phyloP scores from a whole-genome alignment of 1,140 invertebrate genomes.

The Hylyphantes graminicola region DNA sequence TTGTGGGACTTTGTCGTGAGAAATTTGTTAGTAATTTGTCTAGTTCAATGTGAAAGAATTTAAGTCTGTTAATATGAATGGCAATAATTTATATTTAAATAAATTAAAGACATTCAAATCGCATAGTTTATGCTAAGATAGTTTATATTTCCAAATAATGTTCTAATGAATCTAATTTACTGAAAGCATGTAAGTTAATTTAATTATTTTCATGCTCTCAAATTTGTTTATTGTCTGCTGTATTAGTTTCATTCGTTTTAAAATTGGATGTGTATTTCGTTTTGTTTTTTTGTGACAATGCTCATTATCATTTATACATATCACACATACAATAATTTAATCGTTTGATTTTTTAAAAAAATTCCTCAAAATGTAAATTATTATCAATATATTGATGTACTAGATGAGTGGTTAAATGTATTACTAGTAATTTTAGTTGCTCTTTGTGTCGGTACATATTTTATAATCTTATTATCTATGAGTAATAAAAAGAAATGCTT shows the following conservation, averaged over 20 bases:
- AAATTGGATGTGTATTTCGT: neutral
- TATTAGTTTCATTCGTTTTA: neutral
- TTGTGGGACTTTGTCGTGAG: too few species aligned
- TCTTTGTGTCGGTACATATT: constrained; percentile 27
- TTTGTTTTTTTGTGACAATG: neutral
- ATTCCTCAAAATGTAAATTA: neutral
- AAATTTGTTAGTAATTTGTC: too few species aligned
- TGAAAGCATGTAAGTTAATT: neutral
- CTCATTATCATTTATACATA: constrained; percentile 26
- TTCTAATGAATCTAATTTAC: neutral
- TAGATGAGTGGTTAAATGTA: constrained; percentile 17
- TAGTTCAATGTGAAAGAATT: too few species aligned
- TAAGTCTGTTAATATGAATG: too few species aligned
- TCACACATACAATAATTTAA: constrained; percentile 2
- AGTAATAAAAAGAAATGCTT: constrained; percentile 31
- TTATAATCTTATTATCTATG: constrained; percentile 27
- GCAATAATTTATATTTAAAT: too few species aligned
- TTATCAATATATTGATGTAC: constrained; percentile 2
- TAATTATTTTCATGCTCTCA: neutral
- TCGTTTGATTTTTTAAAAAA: neutral
- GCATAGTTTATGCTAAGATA: neutral
- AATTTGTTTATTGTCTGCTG: neutral
- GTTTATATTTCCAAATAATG: neutral
- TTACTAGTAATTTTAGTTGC: constrained; percentile 27
- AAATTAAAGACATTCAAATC: too few species aligned